Conservation (phyloP, 1,140 invertebrate genomes). For the Brachionus paranguensis region DNA sequence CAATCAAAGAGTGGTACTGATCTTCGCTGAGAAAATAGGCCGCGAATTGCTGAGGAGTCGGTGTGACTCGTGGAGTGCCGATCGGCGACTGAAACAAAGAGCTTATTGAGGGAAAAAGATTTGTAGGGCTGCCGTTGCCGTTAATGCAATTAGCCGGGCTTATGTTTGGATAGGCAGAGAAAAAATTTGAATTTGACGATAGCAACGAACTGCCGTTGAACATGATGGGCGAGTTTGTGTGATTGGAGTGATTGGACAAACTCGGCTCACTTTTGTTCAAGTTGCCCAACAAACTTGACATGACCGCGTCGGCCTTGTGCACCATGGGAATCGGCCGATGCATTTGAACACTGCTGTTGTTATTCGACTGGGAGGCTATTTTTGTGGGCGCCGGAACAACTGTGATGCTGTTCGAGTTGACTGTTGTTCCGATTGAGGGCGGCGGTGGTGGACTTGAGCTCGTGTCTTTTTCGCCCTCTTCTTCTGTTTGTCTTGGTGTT, state of each 20-base stretch:
- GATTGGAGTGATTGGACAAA: neutral
- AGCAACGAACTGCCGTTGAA: neutral
- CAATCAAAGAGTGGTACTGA: slow-evolving; percentile 19
- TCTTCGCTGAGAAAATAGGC: slow-evolving; percentile 23
- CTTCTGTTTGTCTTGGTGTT: neutral
- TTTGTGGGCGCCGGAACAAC: neutral
- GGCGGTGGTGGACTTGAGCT: slow-evolving; percentile 37
- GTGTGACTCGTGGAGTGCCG: slow-evolving; percentile 30
- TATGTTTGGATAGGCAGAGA: slow-evolving; percentile 33
- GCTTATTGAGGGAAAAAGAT: slow-evolving; percentile 36
- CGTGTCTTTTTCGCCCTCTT: slow-evolving; percentile 7
- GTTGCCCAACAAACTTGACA: slow-evolving; percentile 2
- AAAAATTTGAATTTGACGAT: slow-evolving; percentile 21
- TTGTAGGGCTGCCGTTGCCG: neutral
- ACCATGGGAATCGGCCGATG: slow-evolving; percentile 19
- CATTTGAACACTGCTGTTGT: neutral
- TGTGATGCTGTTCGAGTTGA: neutral
- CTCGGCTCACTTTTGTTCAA: neutral
- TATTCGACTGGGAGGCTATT: neutral
- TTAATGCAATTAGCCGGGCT: slow-evolving; percentile 28
- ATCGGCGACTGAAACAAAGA: slow-evolving; percentile 30
- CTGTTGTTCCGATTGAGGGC: slow-evolving; percentile 7
- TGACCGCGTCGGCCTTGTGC: slow-evolving; percentile 16
- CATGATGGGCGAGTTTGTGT: slow-evolving; percentile 2
- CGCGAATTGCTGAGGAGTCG: slow-evolving; percentile 34